Percentiles rank a stretch among this genome's conserved stretches.
Evolutionary conservation across 1,140 invertebrate species (phyloP).

Genomic region (Bactericera cockerelli): DNA sequence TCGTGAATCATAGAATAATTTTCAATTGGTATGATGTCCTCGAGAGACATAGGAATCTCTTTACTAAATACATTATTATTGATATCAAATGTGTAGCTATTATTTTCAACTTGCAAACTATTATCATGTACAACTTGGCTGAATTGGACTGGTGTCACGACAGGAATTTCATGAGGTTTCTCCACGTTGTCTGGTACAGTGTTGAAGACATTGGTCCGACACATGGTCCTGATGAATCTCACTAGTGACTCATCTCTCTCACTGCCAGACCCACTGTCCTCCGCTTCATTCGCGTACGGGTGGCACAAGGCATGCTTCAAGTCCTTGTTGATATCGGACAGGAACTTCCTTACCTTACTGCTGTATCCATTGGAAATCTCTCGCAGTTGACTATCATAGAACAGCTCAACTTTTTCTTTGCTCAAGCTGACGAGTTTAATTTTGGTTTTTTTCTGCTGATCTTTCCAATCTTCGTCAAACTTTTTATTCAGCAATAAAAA

Average conservation of each 20-base stretch:
- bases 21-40: no score
- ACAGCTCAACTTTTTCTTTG: not conserved
- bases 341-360: not conserved
- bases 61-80: no score
- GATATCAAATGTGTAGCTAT: no score
- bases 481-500: not conserved
- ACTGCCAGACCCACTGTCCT: not conserved
- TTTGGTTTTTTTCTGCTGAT: not conserved
- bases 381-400: not conserved
- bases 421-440: not conserved
- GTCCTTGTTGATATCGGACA: not conserved
- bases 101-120: no score
- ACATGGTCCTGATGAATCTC: not conserved
- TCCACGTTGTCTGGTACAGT: no score
- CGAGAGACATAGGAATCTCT: no score
- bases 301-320: constrained; percentile 1
- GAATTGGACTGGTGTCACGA: no score
- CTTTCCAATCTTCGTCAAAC: not conserved
- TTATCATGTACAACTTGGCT: no score
- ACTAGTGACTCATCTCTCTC: not conserved
- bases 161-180: no score
- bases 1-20: no score
- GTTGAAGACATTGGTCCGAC: not conserved
- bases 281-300: not conserved
- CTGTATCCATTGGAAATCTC: not conserved